Conservation (phyloP, 2,113 vertebrate species). For the Lagopus leucura region DNA sequence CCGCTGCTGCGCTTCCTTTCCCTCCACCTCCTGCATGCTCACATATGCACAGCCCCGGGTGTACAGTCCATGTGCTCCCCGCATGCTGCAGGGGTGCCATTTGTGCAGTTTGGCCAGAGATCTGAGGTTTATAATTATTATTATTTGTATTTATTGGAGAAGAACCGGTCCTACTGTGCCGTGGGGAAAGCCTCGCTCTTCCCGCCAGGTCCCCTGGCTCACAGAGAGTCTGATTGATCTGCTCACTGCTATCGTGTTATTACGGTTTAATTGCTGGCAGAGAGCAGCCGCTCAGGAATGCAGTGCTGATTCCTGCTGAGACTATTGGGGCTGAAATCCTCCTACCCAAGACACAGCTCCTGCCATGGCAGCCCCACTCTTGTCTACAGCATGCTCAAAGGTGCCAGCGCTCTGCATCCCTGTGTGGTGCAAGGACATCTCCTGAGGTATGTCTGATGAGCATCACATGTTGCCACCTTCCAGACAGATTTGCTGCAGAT, state of each 20-base stretch:
- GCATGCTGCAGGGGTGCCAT: neutral
- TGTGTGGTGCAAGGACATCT: neutral
- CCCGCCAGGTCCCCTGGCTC: neutral
- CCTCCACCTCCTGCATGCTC: neutral
- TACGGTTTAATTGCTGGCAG: conserved; percentile 30
- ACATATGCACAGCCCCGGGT: neutral
- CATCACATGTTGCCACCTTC: conserved; percentile 33
- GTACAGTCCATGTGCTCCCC: neutral
- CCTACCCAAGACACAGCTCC: neutral
- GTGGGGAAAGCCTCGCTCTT: neutral
- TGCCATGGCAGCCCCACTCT: conserved; percentile 7
- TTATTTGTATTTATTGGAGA: neutral
- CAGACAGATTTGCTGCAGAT: conserved; percentile 45
- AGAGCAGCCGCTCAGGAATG: conserved; percentile 24
- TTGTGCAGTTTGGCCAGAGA: neutral
- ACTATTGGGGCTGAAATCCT: neutral
- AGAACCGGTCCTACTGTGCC: neutral
- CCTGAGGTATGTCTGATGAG: conserved; percentile 4
- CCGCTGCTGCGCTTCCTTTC: neutral
- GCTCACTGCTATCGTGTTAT: neutral
- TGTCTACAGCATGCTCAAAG: neutral
- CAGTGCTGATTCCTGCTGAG: neutral
- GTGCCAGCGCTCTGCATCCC: neutral
- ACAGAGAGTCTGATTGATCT: neutral
- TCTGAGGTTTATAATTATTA: neutral